Evolutionary conservation across 1,140 invertebrate species (phyloP).

Genomic region (Bicyclus anynana): DNA sequence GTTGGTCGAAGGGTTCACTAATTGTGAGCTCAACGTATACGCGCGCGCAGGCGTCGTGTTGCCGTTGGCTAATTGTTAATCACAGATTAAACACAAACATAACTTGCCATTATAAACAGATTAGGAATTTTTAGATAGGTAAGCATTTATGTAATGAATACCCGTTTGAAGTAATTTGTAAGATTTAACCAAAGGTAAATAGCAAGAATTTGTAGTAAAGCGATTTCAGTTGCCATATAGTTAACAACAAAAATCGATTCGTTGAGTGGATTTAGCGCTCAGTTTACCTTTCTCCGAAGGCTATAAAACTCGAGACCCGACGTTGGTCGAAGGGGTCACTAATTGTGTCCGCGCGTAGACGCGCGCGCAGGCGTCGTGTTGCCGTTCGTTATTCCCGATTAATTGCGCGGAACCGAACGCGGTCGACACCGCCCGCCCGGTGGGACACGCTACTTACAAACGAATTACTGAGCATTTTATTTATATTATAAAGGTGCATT

Average conservation of each 20-base stretch:
- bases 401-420: constrained; percentile 66
- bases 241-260: background rate
- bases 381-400: constrained; percentile 68
- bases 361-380: constrained; percentile 52
- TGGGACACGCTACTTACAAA: constrained; percentile 29
- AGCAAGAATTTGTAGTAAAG: too few relatives aligned
- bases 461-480: constrained; percentile 8
- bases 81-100: too few relatives aligned
- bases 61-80: too few relatives aligned
- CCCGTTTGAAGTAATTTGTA: too few relatives aligned
- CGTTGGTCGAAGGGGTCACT: constrained; percentile 32
- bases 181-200: too few relatives aligned
- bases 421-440: constrained; percentile 40
- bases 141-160: too few relatives aligned
- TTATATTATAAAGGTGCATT: constrained; percentile 1
- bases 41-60: too few relatives aligned
- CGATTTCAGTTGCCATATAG: too few relatives aligned
- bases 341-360: constrained; percentile 50
- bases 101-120: too few relatives aligned
- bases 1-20: too few relatives aligned
- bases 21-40: too few relatives aligned
- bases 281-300: constrained; percentile 18
- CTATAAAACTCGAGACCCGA: constrained; percentile 19
- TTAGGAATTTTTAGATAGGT: too few relatives aligned
- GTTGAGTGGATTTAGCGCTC: background rate